Conservation (phyloP, 2,888 invertebrate genomes). For the Conops quadrifasciatus region DNA sequence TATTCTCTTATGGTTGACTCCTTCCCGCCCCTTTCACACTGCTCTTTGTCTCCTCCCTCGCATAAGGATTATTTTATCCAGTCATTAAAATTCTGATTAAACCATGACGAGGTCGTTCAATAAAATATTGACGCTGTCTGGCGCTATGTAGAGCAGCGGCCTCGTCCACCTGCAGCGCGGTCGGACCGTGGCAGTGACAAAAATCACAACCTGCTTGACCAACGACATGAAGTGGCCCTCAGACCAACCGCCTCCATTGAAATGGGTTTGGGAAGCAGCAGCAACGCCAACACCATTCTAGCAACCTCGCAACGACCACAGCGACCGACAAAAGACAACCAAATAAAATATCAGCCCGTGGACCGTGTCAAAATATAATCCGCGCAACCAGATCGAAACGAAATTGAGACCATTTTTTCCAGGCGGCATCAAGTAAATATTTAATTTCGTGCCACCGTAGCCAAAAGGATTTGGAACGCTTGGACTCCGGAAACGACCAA, state of each 20-base stretch:
- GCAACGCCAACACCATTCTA: background rate
- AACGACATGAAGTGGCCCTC: background rate
- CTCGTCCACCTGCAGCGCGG: conserved; percentile 18
- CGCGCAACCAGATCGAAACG: conserved; percentile 39
- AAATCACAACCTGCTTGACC: conserved; percentile 24
- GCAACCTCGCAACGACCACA: background rate
- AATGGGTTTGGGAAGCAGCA: background rate
- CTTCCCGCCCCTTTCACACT: too few species aligned
- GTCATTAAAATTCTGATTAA: background rate
- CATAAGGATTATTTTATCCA: too few species aligned
- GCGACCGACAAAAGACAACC: conserved; percentile 40
- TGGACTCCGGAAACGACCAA: conserved; percentile 43
- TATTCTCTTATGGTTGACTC: too few species aligned
- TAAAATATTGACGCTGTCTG: background rate
- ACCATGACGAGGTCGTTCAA: background rate
- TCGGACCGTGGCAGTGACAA: background rate
- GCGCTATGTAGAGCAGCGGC: background rate
- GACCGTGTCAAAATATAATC: conserved; percentile 52
- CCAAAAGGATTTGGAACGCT: conserved; percentile 59
- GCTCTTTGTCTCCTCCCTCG: too few species aligned
- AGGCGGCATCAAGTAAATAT: conserved; percentile 54
- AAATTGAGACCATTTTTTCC: conserved; percentile 39
- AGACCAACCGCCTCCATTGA: background rate
- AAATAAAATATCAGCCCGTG: conserved; percentile 56
- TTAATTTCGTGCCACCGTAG: conserved; percentile 62